These are phyloP conservation scores for Julus scanicus DNA, from an alignment of 2,888 invertebrate species.

Conservation along the genomic window DNA sequence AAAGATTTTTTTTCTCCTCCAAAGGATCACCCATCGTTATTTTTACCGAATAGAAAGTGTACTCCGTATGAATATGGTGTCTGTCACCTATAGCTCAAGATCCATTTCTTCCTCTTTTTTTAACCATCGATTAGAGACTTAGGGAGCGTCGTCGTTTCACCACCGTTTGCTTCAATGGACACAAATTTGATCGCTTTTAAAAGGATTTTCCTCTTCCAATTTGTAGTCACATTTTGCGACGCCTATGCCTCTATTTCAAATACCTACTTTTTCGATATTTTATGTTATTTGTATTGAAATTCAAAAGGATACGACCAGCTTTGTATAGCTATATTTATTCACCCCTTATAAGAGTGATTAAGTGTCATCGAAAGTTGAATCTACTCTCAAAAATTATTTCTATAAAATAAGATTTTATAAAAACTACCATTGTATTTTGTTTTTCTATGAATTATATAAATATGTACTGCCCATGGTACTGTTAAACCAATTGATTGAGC, in stretches of 20 bases:
- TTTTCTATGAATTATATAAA: neutral
- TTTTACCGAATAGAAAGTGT: constrained; percentile 14
- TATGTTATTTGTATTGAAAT: constrained; percentile 13
- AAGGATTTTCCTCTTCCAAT: constrained; percentile 47
- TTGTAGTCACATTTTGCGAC: constrained; percentile 41
- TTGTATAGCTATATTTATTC: neutral
- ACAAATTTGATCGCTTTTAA: constrained; percentile 46
- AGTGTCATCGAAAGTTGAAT: neutral
- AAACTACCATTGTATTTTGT: neutral
- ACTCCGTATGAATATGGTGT: constrained; percentile 2
- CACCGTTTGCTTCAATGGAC: constrained; percentile 21
- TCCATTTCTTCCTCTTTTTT: constrained; percentile 42
- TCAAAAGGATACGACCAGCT: constrained; percentile 1
- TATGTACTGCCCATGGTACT: neutral
- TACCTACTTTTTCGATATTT: constrained; percentile 1
- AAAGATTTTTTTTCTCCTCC: neutral
- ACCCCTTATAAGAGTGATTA: neutral
- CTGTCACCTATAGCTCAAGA: constrained; percentile 25
- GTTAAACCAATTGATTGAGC: too few species aligned
- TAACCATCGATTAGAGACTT: constrained; percentile 45
- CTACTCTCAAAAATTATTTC: neutral
- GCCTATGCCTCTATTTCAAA: constrained; percentile 24
- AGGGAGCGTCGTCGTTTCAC: constrained; percentile 36
- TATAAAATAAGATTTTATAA: neutral
- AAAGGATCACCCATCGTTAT: constrained; percentile 4